Evolutionary conservation across 2,113 vertebrate genomes (phyloP), one percentile per base, ranked within the genome.

Genomic region (Anguilla japonica): DNA sequence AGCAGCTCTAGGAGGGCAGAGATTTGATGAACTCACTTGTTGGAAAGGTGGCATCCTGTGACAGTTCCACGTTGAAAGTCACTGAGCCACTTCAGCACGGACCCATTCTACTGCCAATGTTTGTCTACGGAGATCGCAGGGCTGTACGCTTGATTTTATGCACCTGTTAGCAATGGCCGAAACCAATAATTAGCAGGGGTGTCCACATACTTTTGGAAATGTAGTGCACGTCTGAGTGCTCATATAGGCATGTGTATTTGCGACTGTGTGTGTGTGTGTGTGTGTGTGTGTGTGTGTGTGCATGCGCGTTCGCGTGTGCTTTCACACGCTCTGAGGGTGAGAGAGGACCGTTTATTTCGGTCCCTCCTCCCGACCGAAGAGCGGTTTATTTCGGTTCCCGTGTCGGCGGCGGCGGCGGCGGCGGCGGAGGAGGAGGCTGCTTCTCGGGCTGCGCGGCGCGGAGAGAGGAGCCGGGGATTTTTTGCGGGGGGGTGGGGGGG

Each of bases 291-390:
- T 18, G 50, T 56, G 26, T 14, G 22, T 79, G 41, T 26, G 26
- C 20, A 26, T 79, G 34, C 22, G 60, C 7, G 34, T n/a, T 13
- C 41, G 18, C 56, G 50, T 60, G 82, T 83, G 56, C 50, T 53
- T 53, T 53, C 50, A 53, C 9, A 46, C 85, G 84, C 80, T 90
- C 87, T 85, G 82, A 14, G 83, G 3, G 15, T 34, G 14, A 79
- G 40, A 79, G 40, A 82, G 50, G 60, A 67, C 22, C 9, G 63
- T 71, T 71, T 29, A 34, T 75, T 13, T 29, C n/a, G 9, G 26
- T 53, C 5, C 0, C 43, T 46, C 43, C 43, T 53, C 11, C 50
- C 50, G 7, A 2, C 50, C 2, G 50, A 13, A 53, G 50, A 53
- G 50, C 1, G 50, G 9, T 53, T 11, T 53, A 53, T n/a, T 75